Percentiles rank a stretch among this genome's conserved stretches.
phyloP scores from a whole-genome alignment of 2,888 invertebrate genomes.

The Mellilla xanthometata region DNA sequence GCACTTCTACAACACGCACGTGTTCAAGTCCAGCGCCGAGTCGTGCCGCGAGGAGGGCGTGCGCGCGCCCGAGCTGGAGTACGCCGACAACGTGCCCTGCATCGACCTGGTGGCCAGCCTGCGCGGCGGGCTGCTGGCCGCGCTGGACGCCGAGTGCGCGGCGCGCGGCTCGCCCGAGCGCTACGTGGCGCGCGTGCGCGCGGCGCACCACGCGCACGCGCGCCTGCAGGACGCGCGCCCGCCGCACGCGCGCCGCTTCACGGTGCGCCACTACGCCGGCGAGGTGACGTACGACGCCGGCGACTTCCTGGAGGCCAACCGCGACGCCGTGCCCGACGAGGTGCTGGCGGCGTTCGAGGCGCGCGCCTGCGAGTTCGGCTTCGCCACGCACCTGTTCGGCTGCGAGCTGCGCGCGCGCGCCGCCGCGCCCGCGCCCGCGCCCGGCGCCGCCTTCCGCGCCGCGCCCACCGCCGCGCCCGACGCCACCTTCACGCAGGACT shows the following conservation, averaged over 20 bases:
- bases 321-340: conserved; percentile 96
- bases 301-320: conserved; percentile 95
- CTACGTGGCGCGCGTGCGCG: conserved; percentile 61
- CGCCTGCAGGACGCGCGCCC: conserved; percentile 91
- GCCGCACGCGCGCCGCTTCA: conserved; percentile 91
- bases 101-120: conserved; percentile 97
- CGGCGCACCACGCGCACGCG: conserved; percentile 85
- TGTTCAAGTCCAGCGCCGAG: conserved; percentile 96
- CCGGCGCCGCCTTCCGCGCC: conserved; percentile 87
- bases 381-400: conserved; percentile 97
- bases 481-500: conserved; percentile 96
- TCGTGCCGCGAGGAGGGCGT: conserved; percentile 97
- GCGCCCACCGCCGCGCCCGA: conserved; percentile 95
- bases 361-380: conserved; percentile 97
- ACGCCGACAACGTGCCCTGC: conserved; percentile 97
- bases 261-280: conserved; percentile 92
- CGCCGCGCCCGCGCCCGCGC: conserved; percentile 81
- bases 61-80: conserved; percentile 94
- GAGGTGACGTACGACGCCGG: conserved; percentile 93
- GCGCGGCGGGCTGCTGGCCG: conserved; percentile 94
- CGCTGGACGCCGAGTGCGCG: conserved; percentile 96
- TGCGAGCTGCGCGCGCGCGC: conserved; percentile 89
- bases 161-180: conserved; percentile 87
- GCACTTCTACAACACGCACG: conserved; percentile 98
- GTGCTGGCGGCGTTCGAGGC: conserved; percentile 96